Evolutionary conservation across 2,113 vertebrate species (phyloP).

Genomic region (Oceanites oceanicus): DNA sequence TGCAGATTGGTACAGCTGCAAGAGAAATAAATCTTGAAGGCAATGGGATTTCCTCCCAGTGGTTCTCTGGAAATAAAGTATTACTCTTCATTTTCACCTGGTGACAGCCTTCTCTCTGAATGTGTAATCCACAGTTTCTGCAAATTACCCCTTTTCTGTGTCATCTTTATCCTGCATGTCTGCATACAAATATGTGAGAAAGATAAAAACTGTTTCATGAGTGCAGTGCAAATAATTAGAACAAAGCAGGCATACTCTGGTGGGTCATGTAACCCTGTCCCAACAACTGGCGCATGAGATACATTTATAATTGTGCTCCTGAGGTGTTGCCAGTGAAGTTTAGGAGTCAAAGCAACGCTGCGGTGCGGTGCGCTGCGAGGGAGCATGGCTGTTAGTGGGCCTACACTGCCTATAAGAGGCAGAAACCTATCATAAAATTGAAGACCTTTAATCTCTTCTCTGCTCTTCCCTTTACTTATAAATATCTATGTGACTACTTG

Average conservation of each 20-base stretch:
- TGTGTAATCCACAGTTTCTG: not conserved
- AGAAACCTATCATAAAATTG: not conserved
- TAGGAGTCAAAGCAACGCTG: not conserved
- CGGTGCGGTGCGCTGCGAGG: not conserved
- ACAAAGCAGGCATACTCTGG: not conserved
- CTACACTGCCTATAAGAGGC: not conserved
- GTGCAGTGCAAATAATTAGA: not conserved
- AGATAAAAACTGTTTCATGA: not conserved
- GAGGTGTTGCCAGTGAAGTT: not conserved
- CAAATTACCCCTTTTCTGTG: not conserved
- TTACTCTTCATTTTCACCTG: not conserved
- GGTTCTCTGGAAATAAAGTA: not conserved
- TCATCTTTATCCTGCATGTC: not conserved
- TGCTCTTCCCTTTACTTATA: not conserved
- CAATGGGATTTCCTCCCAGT: not conserved
- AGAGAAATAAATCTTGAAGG: not conserved
- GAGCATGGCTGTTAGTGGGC: not conserved
- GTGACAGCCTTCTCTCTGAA: not conserved
- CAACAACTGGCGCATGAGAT: not conserved
- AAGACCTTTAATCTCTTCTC: not conserved
- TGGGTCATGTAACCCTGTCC: not conserved
- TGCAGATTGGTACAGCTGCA: not conserved
- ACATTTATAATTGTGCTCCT: rapidly evolving
- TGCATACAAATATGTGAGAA: not conserved
- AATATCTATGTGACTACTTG: not conserved